These are phyloP conservation scores for Henricia sp. DNA, from an alignment of 53 echinoderm and acorn worm species.

Conservation along the genomic window DNA sequence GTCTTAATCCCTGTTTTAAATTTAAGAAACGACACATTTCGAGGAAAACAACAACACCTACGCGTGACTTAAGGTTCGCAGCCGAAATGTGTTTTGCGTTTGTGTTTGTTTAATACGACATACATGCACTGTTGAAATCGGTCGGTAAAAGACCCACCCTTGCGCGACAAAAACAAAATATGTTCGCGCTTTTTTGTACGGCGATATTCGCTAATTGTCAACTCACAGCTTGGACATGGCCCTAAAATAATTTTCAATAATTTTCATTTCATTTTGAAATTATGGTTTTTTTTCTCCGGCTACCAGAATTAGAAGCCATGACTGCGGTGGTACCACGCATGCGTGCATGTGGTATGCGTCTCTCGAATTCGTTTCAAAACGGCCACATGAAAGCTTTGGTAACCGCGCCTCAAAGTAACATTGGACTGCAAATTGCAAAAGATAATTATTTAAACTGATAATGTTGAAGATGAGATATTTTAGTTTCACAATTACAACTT, in stretches of 20 bases:
- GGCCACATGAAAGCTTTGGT: neutral
- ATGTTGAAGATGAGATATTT: no score
- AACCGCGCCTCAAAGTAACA: no score
- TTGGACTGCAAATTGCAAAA: no score
- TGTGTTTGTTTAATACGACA: neutral
- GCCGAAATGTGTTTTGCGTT: neutral
- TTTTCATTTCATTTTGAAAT: neutral
- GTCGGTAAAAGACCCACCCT: constrained; percentile 34
- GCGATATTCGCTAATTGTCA: constrained; percentile 40
- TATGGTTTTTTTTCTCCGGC: no score
- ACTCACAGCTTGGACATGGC: constrained; percentile 19
- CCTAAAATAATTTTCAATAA: neutral
- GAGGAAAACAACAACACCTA: neutral
- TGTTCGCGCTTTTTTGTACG: constrained; percentile 1
- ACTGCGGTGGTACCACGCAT: no score
- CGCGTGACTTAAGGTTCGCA: constrained; percentile 28
- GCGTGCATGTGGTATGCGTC: no score
- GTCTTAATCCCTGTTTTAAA: neutral
- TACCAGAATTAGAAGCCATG: no score
- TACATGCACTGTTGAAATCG: constrained; percentile 38
- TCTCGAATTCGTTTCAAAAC: no score
- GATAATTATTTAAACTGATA: no score
- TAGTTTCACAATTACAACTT: no score
- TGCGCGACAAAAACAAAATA: neutral
- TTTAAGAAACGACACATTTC: constrained; percentile 18